Percentiles rank a stretch among this genome's conserved stretches.
Evolutionary conservation across 2,888 invertebrate species (phyloP).

Genomic region (Ophioninae sp.): DNA sequence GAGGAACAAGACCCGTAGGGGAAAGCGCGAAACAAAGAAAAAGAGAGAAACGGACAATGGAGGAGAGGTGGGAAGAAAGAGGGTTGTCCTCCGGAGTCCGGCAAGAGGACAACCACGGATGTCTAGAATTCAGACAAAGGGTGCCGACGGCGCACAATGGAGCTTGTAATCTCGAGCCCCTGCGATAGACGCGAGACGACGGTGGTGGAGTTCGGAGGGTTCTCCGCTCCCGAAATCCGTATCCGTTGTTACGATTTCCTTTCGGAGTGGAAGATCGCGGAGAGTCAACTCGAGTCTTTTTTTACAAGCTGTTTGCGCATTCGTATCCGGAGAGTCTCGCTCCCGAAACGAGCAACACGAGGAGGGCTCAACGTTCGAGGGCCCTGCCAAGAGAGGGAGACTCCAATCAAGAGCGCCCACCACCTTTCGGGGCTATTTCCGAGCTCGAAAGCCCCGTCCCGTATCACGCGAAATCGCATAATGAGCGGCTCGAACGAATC

Average conservation of each 20-base stretch:
- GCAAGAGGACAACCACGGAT: constrained; percentile 59
- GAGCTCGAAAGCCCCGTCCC: constrained; percentile 64
- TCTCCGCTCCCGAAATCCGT: constrained; percentile 33
- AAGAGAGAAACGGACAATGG: constrained; percentile 20
- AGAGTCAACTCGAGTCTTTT: constrained; percentile 38
- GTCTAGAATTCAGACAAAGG: constrained; percentile 79
- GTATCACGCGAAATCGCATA: constrained; percentile 68
- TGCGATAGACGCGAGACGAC: constrained; percentile 70
- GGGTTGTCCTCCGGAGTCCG: constrained; percentile 48
- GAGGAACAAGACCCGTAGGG: not conserved
- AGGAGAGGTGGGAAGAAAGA: constrained; percentile 37
- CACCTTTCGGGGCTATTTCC: constrained; percentile 20
- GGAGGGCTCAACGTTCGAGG: constrained; percentile 18
- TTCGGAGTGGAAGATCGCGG: constrained; percentile 45
- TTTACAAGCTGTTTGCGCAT: constrained; percentile 62
- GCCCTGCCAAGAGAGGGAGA: not conserved
- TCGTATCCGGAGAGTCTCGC: constrained; percentile 43
- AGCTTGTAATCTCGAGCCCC: constrained; percentile 80
- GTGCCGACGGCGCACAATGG: constrained; percentile 77
- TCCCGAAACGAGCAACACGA: constrained; percentile 40
- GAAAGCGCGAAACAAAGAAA: constrained; percentile 13
- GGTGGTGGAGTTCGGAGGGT: constrained; percentile 22
- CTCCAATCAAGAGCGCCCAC: constrained; percentile 14
- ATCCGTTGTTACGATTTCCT: constrained; percentile 58
- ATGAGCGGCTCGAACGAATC: constrained; percentile 78